Evolutionary conservation across 2,797 vertebrate genomes (phyloP), one percentile per base, ranked within the genome.

Genomic region (Enteromius mattozi): DNA sequence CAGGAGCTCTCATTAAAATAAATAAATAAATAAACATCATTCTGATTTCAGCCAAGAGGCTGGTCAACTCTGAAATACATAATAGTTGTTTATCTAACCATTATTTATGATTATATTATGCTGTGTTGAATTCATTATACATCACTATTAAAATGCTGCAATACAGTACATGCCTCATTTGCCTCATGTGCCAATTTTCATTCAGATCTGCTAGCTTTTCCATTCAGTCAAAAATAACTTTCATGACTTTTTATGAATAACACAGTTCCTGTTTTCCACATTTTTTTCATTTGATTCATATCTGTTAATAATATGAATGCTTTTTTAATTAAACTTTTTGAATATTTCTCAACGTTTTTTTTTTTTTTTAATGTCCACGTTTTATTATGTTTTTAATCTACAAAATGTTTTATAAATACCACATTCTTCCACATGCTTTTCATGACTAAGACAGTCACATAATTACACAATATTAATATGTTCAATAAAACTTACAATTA

Each of bases 21-120:
- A 27, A 27, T 27, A 27, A 74, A 45, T 49, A 74, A 33, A 63
- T 24, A 74, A 63, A 24, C 30, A 69, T 30, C 1, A 45, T 21
- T 59, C 37, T 45, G 45, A 74, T 37, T 49, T 40, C 2, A 81
- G 40, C 1, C 56, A 17, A 78, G 75, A 33, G 68, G 27, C 13
- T 35, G 17, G 68, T 21, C 42, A 47, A 51, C 35, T 35, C 56
- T 82, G 21, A 82, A 74, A 33, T 49, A 1, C 30, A 27, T 82
- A 82, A 45, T 65, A 6, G 40, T 49, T 74, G 70, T 49, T 82
- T 74, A 74, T 81, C 35, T 33, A 61, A 16, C 3, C 13, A 19
- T 74, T 74, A 74, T 82, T 49, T 82, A 82, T 63, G 24, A 59
- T 10, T 61, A 37, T 24, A 27, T 71, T 45, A 69, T 3, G 17